A percentile compares a stretch with the other conserved stretches of the same genome.
These are phyloP conservation scores for Calonectris borealis DNA, from an alignment of 2,113 vertebrate species.

Conservation along the genomic window DNA sequence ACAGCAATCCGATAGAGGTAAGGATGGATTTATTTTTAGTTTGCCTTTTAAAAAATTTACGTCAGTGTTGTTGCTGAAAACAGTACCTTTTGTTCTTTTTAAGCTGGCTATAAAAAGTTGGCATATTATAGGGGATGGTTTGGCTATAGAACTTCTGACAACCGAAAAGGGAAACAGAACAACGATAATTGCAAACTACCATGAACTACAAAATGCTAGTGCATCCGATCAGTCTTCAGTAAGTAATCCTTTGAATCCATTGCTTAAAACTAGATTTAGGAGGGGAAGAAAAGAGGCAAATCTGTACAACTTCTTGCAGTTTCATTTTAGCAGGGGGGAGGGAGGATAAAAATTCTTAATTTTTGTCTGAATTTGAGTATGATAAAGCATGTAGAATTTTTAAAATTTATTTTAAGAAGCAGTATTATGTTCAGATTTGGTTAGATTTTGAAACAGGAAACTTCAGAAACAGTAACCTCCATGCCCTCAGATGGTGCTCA, in stretches of 20 bases:
- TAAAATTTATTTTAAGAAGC: not conserved
- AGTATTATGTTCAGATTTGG: not conserved
- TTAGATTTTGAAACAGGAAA: not conserved
- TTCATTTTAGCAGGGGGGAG: not conserved
- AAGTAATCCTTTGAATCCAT: slow-evolving; percentile 57
- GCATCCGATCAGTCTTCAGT: slow-evolving; percentile 87
- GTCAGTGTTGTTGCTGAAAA: slow-evolving; percentile 8
- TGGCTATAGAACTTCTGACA: slow-evolving; percentile 90
- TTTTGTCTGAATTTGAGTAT: not conserved
- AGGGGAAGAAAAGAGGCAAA: not conserved
- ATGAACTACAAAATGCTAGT: slow-evolving; percentile 84
- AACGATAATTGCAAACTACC: slow-evolving; percentile 77
- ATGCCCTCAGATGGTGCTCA: not conserved
- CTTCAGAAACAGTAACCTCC: not conserved
- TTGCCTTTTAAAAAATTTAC: not conserved
- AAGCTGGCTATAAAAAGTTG: slow-evolving; percentile 96
- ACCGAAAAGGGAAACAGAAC: slow-evolving; percentile 90
- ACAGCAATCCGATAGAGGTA: slow-evolving; percentile 99
- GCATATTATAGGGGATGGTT: slow-evolving; percentile 94
- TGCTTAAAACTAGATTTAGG: not conserved
- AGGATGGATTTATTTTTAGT: slow-evolving; percentile 10
- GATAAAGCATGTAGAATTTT: not conserved
- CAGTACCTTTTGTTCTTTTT: slow-evolving; percentile 57
- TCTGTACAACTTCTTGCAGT: not conserved
- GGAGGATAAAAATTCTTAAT: not conserved